Evolutionary conservation across 2,797 vertebrate species (phyloP).

Genomic region (Gephyroberyx darwinii): DNA sequence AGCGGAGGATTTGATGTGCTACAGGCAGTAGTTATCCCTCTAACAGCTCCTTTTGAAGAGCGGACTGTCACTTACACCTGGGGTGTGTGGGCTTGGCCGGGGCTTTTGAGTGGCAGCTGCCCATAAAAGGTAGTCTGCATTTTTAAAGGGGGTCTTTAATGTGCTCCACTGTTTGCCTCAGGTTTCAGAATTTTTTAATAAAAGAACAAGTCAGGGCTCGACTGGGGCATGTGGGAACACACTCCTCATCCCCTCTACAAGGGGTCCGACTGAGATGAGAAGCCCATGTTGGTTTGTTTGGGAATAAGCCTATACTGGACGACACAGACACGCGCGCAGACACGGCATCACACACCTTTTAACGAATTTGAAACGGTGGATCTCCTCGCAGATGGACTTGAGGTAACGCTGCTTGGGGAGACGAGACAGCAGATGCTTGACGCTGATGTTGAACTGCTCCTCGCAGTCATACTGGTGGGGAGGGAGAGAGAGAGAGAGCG

Average conservation of each 20-base stretch:
- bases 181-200: slow-evolving; percentile 46
- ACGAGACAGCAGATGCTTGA: slow-evolving; percentile 90
- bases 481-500: neutral
- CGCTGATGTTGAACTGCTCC: slow-evolving; percentile 89
- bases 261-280: slow-evolving; percentile 18
- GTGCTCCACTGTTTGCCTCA: slow-evolving; percentile 41
- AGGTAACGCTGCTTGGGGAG: slow-evolving; percentile 96
- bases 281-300: slow-evolving; percentile 1
- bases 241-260: slow-evolving; percentile 12
- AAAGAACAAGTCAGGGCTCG: slow-evolving; percentile 19
- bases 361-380: slow-evolving; percentile 90
- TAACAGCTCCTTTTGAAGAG: slow-evolving; percentile 70
- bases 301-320: slow-evolving; percentile 10
- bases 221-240: slow-evolving; percentile 17
- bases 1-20: slow-evolving; percentile 69
- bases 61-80: slow-evolving; percentile 72
- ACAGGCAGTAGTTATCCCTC: slow-evolving; percentile 69
- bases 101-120: slow-evolving; percentile 55
- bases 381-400: slow-evolving; percentile 94
- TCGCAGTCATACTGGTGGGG: slow-evolving; percentile 87
- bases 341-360: slow-evolving; percentile 81
- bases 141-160: slow-evolving; percentile 46
- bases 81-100: slow-evolving; percentile 34
- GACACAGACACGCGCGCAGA: neutral
- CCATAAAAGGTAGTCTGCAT: slow-evolving; percentile 57